Conservation (phyloP, 2,797 vertebrate genomes). For the Cyclopterus lumpus region DNA sequence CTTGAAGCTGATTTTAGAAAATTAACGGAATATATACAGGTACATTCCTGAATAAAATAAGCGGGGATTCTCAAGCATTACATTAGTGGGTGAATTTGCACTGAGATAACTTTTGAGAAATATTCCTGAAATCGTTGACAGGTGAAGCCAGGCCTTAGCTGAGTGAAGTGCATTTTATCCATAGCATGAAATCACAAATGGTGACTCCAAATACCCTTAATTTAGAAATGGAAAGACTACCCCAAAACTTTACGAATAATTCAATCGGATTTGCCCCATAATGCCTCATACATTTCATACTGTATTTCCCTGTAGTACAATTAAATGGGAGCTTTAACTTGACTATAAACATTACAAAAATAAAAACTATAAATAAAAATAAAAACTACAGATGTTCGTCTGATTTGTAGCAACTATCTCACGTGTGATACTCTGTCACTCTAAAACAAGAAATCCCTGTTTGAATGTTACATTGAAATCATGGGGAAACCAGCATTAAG, state of each 20-base stretch:
- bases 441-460: background rate
- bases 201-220: background rate
- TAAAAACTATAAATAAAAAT: background rate
- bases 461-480: background rate
- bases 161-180: background rate
- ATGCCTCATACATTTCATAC: background rate
- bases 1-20: background rate
- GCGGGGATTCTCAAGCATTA: background rate
- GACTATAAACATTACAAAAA: background rate
- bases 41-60: background rate
- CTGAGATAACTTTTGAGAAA: background rate
- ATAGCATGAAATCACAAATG: background rate
- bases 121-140: background rate
- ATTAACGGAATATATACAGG: background rate
- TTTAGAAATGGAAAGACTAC: background rate
- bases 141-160: background rate
- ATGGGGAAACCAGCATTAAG: background rate
- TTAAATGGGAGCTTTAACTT: background rate
- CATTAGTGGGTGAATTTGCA: background rate
- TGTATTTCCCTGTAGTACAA: background rate
- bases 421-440: background rate
- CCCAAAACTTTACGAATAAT: background rate
- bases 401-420: background rate
- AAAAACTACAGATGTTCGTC: background rate
- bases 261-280: background rate